Base-by-base conservation (phyloP, 2,888 invertebrate genomes). In the Dastarcus helophoroides region DNA sequence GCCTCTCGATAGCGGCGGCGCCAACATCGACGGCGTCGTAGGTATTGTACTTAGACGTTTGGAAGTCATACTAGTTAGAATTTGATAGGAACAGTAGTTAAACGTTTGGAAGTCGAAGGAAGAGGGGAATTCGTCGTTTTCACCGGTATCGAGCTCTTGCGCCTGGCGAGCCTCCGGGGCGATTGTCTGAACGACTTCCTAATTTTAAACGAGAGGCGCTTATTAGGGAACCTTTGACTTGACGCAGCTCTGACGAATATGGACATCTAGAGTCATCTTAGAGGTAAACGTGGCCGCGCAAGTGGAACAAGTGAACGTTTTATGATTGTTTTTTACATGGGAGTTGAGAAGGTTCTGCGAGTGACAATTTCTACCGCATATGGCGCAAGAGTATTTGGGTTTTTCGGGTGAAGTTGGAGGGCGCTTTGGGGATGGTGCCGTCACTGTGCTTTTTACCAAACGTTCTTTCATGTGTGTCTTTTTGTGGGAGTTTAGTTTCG, bases 161-260 rank as follows among this genome's bases (percentile, higher is more conserved):
- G n/a, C 10, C 11, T 12, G 13, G 14, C 10, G 6, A 7, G 6
- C 7, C 12, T 7, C 8, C 8, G 6, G 2, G 22, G 15, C 14
- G 32, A 17, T 6, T 10, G 10, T 2, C 15, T 2, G 27, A 40
- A 42, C 3, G 44, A 40, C 23, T 40, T 46, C 30, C 34, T 39
- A 6, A 43, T 40, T 32, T 43, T 45, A 26, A 40, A 41, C 1
- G 47, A 47, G 16, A 44, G 27, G 16, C 46, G 37, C 13, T 33
- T 10, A 11, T 24, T 22, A 9, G 25, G 46, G 37, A 3, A 39
- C 30, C 7, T 36, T 26, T 1, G 33, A 17, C 39, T 60, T 60
- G 3, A 60, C 53, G 33, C 61, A 60, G 23, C 43, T 51, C 13
- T 42, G 44, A 6, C 53, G 42, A 3, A 55, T 32, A 32, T 61